Percentiles rank a stretch among this genome's conserved stretches.
These are phyloP conservation scores for Drosophila elegans DNA, from an alignment of 1,140 invertebrate species.

Conservation along the genomic window DNA sequence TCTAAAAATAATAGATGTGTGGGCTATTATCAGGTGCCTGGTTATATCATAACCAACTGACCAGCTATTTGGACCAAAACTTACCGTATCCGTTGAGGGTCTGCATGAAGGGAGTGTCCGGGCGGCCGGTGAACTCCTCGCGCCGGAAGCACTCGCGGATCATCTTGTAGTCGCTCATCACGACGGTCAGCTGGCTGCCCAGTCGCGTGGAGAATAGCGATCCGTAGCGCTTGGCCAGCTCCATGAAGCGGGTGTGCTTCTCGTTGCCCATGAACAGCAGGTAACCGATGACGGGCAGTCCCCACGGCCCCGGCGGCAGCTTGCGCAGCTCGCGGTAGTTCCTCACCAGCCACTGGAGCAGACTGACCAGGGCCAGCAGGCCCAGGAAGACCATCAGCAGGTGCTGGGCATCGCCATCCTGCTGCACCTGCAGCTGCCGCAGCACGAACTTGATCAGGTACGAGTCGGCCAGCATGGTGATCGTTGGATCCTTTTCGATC, in stretches of 20 bases:
- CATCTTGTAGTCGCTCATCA: constrained; percentile 93
- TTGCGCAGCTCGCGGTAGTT: constrained; percentile 85
- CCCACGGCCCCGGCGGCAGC: constrained; percentile 94
- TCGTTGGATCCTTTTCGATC: background rate
- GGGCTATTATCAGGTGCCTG: background rate
- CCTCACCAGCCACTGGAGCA: constrained; percentile 86
- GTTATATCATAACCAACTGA: background rate
- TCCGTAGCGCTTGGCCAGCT: constrained; percentile 91
- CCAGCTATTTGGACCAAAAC: constrained; percentile 10
- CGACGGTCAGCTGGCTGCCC: constrained; percentile 92
- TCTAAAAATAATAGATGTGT: background rate
- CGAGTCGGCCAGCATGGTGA: constrained; percentile 66
- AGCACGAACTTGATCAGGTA: constrained; percentile 79
- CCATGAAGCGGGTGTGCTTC: constrained; percentile 91
- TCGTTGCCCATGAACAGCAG: constrained; percentile 91
- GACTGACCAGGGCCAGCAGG: constrained; percentile 85
- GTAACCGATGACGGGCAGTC: constrained; percentile 92
- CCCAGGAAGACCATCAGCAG: constrained; percentile 86
- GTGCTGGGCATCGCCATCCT: constrained; percentile 73
- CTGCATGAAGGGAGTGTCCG: constrained; percentile 92
- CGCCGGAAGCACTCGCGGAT: constrained; percentile 93
- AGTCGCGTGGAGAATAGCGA: constrained; percentile 90
- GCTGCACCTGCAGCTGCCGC: constrained; percentile 69
- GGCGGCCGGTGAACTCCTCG: constrained; percentile 94
- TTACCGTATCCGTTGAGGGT: constrained; percentile 96